phyloP scores from a whole-genome alignment of 2,113 vertebrate genomes.

The Natator depressus region DNA sequence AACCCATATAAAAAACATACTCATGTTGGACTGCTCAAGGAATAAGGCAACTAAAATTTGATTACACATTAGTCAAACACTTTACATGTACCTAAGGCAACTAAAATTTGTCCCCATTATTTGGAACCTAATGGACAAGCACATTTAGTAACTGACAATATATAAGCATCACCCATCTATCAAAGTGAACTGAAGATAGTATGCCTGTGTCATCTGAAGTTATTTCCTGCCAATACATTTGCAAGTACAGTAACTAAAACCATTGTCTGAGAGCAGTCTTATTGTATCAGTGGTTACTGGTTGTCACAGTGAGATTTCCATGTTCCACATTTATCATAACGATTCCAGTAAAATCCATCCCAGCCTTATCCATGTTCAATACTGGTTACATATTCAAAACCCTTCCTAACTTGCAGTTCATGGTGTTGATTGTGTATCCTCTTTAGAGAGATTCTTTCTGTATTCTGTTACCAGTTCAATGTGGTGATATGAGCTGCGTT shows the following conservation, averaged over 20 bases:
- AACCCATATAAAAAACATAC: background rate
- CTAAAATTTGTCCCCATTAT: background rate
- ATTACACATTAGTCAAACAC: no score
- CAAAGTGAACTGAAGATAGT: background rate
- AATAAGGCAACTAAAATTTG: background rate
- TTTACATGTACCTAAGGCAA: background rate
- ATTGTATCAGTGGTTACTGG: background rate
- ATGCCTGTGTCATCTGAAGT: background rate
- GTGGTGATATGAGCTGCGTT: background rate
- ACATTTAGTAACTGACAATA: background rate
- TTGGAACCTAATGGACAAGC: background rate
- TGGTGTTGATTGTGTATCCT: background rate
- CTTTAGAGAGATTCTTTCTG: background rate
- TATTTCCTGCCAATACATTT: background rate
- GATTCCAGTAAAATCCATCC: background rate
- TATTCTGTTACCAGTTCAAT: background rate
- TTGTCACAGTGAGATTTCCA: background rate
- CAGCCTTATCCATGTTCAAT: background rate
- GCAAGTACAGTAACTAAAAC: background rate
- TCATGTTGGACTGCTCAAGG: background rate
- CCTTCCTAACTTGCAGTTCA: background rate
- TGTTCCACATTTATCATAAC: background rate
- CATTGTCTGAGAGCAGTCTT: background rate
- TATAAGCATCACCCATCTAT: fast-evolving
- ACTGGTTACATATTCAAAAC: background rate